phyloP scores from a whole-genome alignment of 2,888 invertebrate genomes.

The Metopia argyrocephala region DNA sequence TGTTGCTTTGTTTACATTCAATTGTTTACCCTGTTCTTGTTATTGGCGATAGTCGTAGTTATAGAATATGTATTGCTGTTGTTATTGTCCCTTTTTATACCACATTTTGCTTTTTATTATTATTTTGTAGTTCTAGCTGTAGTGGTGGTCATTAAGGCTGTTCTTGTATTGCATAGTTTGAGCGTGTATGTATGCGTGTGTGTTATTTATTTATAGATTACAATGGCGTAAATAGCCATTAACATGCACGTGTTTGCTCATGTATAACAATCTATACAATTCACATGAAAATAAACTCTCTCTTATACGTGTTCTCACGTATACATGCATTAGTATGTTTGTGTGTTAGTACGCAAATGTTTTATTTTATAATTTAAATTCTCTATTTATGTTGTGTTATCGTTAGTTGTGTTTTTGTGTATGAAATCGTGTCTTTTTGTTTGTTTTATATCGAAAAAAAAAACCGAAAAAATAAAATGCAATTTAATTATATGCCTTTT shows the following conservation, averaged over 20 bases:
- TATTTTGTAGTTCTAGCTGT: not conserved
- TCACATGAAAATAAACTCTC: not conserved
- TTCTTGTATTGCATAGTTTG: not conserved
- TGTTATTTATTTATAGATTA: constrained; percentile 61
- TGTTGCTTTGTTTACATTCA: not conserved
- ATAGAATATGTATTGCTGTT: not conserved
- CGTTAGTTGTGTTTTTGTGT: not conserved
- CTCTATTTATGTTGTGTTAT: not conserved
- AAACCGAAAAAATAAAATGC: too few relatives aligned
- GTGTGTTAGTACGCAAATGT: not conserved
- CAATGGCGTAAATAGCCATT: constrained; percentile 59
- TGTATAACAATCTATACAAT: constrained; percentile 13
- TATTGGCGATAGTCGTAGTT: not conserved
- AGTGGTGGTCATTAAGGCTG: not conserved
- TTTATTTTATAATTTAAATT: not conserved
- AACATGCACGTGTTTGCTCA: constrained; percentile 51
- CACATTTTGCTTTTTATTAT: not conserved
- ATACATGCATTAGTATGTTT: not conserved
- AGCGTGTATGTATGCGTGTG: not conserved
- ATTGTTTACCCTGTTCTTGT: not conserved
- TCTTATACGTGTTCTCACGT: not conserved
- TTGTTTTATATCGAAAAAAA: not conserved
- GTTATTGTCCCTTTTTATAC: not conserved
- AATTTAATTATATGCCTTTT: not conserved
- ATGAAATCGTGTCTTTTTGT: not conserved